These are phyloP conservation scores for Pipa parva DNA, from an alignment of 2,113 vertebrate genomes.

Conservation along the genomic window DNA sequence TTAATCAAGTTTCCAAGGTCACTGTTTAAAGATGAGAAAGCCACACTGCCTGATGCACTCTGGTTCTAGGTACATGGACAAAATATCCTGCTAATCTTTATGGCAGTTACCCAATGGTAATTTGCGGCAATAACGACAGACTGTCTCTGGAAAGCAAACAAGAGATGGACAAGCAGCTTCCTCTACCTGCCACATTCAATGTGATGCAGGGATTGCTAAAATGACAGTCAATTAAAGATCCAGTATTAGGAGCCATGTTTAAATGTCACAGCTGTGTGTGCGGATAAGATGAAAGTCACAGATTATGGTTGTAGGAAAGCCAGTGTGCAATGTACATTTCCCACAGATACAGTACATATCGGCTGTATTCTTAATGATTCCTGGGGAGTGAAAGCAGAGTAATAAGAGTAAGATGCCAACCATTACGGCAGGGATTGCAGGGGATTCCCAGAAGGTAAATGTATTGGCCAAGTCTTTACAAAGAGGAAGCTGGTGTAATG, in stretches of 20 bases:
- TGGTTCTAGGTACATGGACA: no score
- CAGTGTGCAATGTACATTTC: neutral
- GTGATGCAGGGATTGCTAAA: neutral
- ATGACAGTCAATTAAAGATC: neutral
- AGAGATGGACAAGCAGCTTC: no score
- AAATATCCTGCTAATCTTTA: no score
- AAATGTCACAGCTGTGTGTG: neutral
- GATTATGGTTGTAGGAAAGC: neutral
- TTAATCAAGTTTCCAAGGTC: neutral
- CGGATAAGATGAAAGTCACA: no score
- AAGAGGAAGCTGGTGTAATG: no score
- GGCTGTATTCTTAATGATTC: neutral
- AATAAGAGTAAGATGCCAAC: neutral
- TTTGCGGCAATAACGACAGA: no score
- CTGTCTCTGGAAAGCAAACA: no score
- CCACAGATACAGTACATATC: neutral
- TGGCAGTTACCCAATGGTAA: no score
- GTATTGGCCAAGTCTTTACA: neutral
- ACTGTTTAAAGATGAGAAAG: neutral
- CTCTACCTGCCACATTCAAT: no score
- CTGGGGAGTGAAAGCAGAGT: no score
- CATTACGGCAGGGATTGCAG: neutral
- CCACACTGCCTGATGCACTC: neutral
- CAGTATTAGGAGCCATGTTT: neutral
- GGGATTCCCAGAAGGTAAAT: neutral